A percentile compares a stretch with the other conserved stretches of the same genome.
Conservation (phyloP, 2,888 invertebrate genomes). For the Pomacea canaliculata region DNA sequence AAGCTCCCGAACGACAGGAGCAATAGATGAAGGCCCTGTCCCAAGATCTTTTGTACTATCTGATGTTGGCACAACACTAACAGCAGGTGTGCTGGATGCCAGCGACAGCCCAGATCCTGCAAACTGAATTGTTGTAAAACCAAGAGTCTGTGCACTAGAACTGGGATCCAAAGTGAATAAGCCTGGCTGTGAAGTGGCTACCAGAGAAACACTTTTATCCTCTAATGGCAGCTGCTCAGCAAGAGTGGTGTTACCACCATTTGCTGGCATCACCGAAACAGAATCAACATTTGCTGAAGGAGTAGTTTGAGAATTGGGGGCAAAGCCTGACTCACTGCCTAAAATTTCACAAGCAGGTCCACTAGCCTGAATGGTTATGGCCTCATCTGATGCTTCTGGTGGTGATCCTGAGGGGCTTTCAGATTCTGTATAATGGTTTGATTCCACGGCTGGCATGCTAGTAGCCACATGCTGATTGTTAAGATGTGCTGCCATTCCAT, state of each 20-base stretch:
- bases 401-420: neutral
- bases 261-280: neutral
- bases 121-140: constrained; percentile 17
- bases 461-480: constrained; percentile 41
- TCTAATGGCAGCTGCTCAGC: neutral
- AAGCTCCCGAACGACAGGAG: constrained; percentile 48
- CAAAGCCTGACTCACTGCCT: neutral
- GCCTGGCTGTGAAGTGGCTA: constrained; percentile 3
- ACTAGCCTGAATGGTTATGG: neutral
- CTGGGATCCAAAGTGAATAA: constrained; percentile 2
- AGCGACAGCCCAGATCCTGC: constrained; percentile 14
- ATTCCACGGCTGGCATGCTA: neutral
- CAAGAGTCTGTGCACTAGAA: constrained; percentile 1
- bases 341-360: neutral
- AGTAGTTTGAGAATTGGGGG: neutral
- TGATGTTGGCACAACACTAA: neutral
- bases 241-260: neutral
- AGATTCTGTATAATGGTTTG: neutral
- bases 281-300: neutral
- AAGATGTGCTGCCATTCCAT: constrained; percentile 52
- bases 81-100: neutral
- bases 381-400: neutral
- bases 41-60: constrained; percentile 14
- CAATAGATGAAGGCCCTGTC: constrained; percentile 21
- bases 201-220: constrained; percentile 8